Evolutionary conservation across 92 coral and sea anemone species (phyloP), one percentile per base, ranked within the genome.

Genomic region (Anthopleura xanthogrammica): DNA sequence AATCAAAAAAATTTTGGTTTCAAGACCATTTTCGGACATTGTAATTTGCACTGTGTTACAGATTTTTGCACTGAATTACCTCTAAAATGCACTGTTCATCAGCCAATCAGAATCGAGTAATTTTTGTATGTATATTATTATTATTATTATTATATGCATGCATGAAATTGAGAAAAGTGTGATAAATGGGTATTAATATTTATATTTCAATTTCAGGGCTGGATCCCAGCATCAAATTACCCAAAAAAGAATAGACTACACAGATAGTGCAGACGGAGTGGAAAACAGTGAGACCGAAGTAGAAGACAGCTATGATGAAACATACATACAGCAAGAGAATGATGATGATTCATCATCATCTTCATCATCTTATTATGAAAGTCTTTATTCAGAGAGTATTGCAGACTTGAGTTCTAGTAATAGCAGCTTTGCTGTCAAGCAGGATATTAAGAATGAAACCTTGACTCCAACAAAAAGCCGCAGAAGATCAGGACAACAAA

Each of bases 231-330:
- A 80, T 60, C 57, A 64, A 6, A 80, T 2, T 58, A 10, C 75
- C n/a, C 52, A 60, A 16, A 43, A 68, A 68, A 42, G 16, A 68
- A 16, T 56, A 64, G 76, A 64, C 73, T 64, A 13, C 20, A 12
- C 20, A 62, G 75, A 64, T 80, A 10, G 52, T 19, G 64, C 41
- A 17, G 56, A 80, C 43, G 39, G 40, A 46, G 23, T 40, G 16
- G 42, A 17, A 29, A 52, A 13, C 19, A 43, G 57, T 13, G 29
- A 16, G 41, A 40, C 5, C 3, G 50, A n/a, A 39, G 13, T 9
- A 48, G 87, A 84, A 46, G 77, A 84, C 7, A 55, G 83, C 58
- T 80, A 40, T 22, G 87, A 84, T 84, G 87, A 72, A 48, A 84
- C 87, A 55, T 84, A 84, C 65, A 48, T 77, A 16, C 81, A 80